Evolutionary conservation across 2,113 vertebrate genomes (phyloP), one percentile per base, ranked within the genome.

Genomic region (Cromileptes altivelis): DNA sequence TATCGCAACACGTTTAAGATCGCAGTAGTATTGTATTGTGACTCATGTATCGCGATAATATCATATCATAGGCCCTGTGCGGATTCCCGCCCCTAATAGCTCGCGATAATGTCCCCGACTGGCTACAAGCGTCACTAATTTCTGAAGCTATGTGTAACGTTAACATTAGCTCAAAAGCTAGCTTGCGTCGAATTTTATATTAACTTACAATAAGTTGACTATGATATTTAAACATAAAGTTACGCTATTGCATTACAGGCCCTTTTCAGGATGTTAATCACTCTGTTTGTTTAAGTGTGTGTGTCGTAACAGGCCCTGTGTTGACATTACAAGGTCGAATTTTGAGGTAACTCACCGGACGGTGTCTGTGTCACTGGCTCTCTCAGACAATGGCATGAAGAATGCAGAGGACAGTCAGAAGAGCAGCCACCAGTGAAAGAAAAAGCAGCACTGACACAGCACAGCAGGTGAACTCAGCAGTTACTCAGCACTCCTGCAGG

Each of bases 351-450:
- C 90, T 91, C 82, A 90, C 89, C 82, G 78, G 84, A 4, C 49
- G 61, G 47, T 62, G 37, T 55, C 15, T 82, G 14, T 60, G 21
- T 49, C 70, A 10, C 33, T 27, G 6, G 72, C 53, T 72, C 30
- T 68, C 21, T 23, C 9, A 52, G 55, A 92, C 90, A 92, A 90
- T 89, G 88, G 19, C 67, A 70, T 75, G 11, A 23, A 1, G 33
- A 23, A 15, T 6, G 58, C 65, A 64, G 84, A 84, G 58, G 77
- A 56, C 73, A n/a, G 30, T 4, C 30, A 42, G 53, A 11, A 12
- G 17, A 87, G 50, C 33, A 50, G 77, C 18, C 47, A 49, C 4
- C 12, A 45, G 25, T 8, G 10, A 27, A 42, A 27, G 19, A 25
- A 47, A 67, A 25, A 8, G 27, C 61, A 13, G 72, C 42, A 7